Conservation (phyloP, 2,797 vertebrate species). For the Borostomias antarcticus region DNA sequence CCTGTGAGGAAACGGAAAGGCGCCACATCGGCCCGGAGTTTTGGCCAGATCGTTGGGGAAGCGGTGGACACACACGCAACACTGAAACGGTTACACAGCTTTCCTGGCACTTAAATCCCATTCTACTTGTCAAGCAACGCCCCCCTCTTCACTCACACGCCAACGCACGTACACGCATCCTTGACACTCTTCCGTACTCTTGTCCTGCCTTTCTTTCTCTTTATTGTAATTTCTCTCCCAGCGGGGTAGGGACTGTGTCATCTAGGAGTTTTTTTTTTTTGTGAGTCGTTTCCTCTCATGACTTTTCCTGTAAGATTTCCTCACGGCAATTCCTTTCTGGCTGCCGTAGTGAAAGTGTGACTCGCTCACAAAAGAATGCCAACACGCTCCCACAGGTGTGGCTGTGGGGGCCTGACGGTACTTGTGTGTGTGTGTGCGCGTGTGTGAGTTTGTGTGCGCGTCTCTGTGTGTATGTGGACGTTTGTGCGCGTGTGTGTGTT, state of each 20-base stretch:
- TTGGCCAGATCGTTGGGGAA: conserved; percentile 58
- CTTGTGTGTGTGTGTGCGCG: conserved; percentile 18
- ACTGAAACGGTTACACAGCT: conserved; percentile 19
- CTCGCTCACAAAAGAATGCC: conserved; percentile 1
- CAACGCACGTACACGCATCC: conserved; percentile 10
- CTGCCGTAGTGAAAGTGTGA: conserved; percentile 59
- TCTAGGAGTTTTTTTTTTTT: conserved; percentile 38
- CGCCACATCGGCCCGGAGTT: conserved; percentile 40
- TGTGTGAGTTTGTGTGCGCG: conserved; percentile 28
- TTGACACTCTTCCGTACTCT: neutral
- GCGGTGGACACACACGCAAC: conserved; percentile 37
- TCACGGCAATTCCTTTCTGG: conserved; percentile 32
- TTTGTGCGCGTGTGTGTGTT: too few species aligned
- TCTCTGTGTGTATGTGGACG: conserved; percentile 1
- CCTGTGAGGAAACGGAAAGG: conserved; percentile 38
- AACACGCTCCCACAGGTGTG: conserved; percentile 27
- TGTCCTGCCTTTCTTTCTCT: neutral
- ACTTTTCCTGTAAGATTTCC: conserved; percentile 62
- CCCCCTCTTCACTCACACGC: neutral
- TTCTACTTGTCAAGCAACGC: neutral
- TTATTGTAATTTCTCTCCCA: conserved; percentile 22
- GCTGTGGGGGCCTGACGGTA: conserved; percentile 18
- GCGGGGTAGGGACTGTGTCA: conserved; percentile 38
- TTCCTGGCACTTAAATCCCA: conserved; percentile 45
- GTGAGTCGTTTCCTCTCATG: conserved; percentile 54